Conservation (phyloP, 2,113 vertebrate species). For the Ploceus nigricollis region DNA sequence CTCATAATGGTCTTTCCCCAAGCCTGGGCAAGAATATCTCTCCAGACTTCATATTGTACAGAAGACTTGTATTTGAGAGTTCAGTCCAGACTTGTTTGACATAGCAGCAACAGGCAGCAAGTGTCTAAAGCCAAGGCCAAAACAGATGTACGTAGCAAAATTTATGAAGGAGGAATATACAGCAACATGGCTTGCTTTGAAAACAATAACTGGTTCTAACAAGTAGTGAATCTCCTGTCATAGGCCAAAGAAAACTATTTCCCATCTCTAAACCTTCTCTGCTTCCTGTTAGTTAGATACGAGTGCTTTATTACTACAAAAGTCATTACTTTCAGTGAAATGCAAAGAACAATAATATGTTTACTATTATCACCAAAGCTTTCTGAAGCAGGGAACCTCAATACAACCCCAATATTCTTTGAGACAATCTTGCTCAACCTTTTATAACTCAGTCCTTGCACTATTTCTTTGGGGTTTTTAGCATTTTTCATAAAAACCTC, state of each 20-base stretch:
- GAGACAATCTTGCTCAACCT: not conserved
- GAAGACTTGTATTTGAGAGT: not conserved
- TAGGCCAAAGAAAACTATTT: not conserved
- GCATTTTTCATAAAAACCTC: not conserved
- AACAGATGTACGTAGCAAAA: not conserved
- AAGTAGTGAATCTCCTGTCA: not conserved
- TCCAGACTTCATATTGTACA: not conserved
- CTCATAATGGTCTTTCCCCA: not conserved
- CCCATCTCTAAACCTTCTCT: not conserved
- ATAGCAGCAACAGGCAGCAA: not conserved
- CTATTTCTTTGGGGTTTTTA: not conserved
- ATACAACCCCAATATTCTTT: not conserved
- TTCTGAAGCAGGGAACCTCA: not conserved
- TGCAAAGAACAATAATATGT: not conserved
- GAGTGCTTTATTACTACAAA: not conserved
- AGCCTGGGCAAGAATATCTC: not conserved
- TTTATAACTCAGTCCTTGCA: not conserved
- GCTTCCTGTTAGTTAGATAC: not conserved
- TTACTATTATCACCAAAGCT: not conserved
- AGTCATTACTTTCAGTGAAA: not conserved
- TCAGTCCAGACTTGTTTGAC: not conserved
- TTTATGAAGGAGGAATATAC: not conserved
- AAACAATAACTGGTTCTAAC: not conserved
- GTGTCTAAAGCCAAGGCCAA: not conserved
- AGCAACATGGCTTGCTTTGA: not conserved